Conservation (phyloP, 2,113 vertebrate species). For the Lynx canadensis region DNA sequence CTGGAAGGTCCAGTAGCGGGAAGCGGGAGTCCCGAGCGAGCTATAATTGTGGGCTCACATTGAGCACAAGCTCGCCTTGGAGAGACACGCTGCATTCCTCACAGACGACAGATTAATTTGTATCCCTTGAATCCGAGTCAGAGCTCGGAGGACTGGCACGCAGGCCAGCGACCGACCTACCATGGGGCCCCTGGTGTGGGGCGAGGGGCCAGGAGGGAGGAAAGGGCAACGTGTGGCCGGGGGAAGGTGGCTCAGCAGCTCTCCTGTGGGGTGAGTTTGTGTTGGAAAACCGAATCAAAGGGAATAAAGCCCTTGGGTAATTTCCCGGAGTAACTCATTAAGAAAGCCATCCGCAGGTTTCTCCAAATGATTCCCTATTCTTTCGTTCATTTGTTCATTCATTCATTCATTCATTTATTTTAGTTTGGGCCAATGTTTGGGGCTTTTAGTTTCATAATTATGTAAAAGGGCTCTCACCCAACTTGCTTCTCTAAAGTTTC, state of each 20-base stretch:
- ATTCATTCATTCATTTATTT: not conserved
- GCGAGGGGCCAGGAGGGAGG: not conserved
- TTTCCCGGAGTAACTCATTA: not conserved
- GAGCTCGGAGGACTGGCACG: not conserved
- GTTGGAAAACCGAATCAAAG: not conserved
- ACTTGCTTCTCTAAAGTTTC: not conserved
- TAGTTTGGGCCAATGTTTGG: not conserved
- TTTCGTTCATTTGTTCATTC: not conserved
- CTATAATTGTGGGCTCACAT: not conserved
- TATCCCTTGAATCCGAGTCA: not conserved
- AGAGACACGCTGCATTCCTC: not conserved
- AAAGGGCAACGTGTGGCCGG: rapidly evolving
- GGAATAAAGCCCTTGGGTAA: not conserved
- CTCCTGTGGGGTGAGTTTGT: not conserved
- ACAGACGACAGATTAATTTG: not conserved
- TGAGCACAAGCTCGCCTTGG: not conserved
- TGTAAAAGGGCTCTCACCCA: not conserved
- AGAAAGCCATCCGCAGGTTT: not conserved
- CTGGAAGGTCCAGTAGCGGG: not conserved
- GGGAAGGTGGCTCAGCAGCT: not conserved
- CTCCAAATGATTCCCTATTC: not conserved
- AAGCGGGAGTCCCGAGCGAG: constrained; percentile 16
- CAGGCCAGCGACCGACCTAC: no score
- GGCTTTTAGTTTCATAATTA: not conserved
- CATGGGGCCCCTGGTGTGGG: not conserved